Conservation (phyloP, 2,888 invertebrate species). For the Eurytoma californica region DNA sequence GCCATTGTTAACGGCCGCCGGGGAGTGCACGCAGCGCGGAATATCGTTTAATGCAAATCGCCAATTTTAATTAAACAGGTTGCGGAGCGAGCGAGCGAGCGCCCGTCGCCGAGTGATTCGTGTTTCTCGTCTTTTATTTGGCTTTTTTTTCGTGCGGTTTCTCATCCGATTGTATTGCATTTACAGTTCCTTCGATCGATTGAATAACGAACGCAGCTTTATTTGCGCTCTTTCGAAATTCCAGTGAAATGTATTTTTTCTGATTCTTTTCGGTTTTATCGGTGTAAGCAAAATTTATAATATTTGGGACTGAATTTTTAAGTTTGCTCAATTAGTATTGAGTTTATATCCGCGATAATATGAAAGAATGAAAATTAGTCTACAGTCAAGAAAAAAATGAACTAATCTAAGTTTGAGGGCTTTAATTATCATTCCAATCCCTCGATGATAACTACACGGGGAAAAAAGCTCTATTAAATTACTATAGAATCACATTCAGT, state of each 20-base stretch:
- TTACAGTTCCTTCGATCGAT: conserved; percentile 43
- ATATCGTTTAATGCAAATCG: conserved; percentile 53
- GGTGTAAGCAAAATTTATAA: too few relatives aligned
- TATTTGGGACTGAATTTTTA: too few relatives aligned
- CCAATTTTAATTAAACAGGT: conserved; percentile 53
- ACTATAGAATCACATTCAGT: too few relatives aligned
- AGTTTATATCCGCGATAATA: too few relatives aligned
- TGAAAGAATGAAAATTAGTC: too few relatives aligned
- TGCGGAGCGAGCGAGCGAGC: conserved; percentile 1
- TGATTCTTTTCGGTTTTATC: too few relatives aligned
- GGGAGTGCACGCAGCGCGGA: conserved; percentile 8
- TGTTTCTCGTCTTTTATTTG: conserved; percentile 3
- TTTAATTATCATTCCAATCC: too few relatives aligned
- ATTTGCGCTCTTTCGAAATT: not conserved
- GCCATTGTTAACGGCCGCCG: conserved; percentile 40
- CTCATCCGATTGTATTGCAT: conserved; percentile 19
- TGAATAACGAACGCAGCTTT: conserved; percentile 17
- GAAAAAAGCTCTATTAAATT: too few relatives aligned
- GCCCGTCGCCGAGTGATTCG: not conserved
- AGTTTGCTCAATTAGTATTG: too few relatives aligned
- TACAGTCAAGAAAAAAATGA: too few relatives aligned
- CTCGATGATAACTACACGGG: too few relatives aligned
- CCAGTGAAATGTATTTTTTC: not conserved
- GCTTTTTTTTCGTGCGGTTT: not conserved
- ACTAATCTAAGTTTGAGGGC: too few relatives aligned